These are phyloP conservation scores for Zaprionus kolodkinae DNA, from an alignment of 1,140 invertebrate species.

Conservation along the genomic window DNA sequence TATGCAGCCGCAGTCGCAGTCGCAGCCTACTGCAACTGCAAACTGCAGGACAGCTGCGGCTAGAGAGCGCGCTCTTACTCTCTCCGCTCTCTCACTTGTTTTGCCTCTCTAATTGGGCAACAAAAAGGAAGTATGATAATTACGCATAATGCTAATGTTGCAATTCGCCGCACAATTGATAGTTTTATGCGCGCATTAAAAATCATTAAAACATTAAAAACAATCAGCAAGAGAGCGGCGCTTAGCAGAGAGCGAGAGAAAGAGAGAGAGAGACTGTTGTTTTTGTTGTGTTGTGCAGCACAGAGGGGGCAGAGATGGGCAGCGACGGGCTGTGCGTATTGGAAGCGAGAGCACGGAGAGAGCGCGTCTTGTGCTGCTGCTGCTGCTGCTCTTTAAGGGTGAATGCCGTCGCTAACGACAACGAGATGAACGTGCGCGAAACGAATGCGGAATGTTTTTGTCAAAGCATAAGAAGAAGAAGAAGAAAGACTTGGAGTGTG, in stretches of 20 bases:
- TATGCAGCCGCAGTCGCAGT: constrained; percentile 12
- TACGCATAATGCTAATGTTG: constrained; percentile 22
- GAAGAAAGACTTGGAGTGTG: constrained; percentile 26
- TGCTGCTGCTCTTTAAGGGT: constrained; percentile 30
- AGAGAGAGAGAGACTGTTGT: constrained; percentile 4
- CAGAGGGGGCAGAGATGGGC: neutral
- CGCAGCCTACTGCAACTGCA: constrained; percentile 13
- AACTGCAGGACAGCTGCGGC: constrained; percentile 25
- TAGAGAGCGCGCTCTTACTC: neutral
- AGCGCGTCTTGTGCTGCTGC: neutral
- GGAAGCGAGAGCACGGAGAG: neutral
- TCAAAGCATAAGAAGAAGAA: neutral
- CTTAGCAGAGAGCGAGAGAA: neutral
- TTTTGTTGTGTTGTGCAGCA: constrained; percentile 5
- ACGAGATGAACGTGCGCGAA: constrained; percentile 24
- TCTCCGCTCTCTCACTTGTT: neutral
- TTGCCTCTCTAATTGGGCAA: neutral
- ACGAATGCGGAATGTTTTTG: constrained; percentile 43
- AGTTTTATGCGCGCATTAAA: constrained; percentile 45
- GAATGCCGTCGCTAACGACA: constrained; percentile 33
- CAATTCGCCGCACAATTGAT: constrained; percentile 26
- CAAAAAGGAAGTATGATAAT: constrained; percentile 7
- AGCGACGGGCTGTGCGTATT: neutral
- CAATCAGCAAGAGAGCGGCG: constrained; percentile 10
- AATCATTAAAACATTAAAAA: constrained; percentile 42